Percentiles rank a stretch among this genome's conserved stretches.
Evolutionary conservation across 2,797 vertebrate species (phyloP).

Genomic region (Sebastes oblongus): DNA sequence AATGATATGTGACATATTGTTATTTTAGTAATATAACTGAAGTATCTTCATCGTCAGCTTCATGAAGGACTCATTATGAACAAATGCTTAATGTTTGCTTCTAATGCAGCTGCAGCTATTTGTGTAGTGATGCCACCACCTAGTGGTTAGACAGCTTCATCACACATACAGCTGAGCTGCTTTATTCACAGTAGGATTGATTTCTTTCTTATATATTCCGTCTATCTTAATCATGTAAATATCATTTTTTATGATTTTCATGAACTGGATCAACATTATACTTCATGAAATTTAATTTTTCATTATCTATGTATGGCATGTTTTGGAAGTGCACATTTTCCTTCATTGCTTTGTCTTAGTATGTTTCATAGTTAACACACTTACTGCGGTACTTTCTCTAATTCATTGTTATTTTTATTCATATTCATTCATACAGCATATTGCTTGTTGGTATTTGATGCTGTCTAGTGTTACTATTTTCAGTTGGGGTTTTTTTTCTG

Average conservation of each 20-base stretch:
- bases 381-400: not conserved
- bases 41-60: not conserved
- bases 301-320: not conserved
- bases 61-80: not conserved
- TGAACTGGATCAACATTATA: not conserved
- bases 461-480: not conserved
- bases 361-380: not conserved
- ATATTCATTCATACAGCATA: not conserved
- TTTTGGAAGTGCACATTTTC: not conserved
- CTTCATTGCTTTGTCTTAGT: not conserved
- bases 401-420: not conserved
- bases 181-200: not conserved
- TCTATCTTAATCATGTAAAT: not conserved
- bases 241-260: not conserved
- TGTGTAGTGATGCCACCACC: constrained; percentile 69
- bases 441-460: not conserved
- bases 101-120: constrained; percentile 31
- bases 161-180: constrained; percentile 22
- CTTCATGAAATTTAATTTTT: not conserved
- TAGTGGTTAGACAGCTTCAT: constrained; percentile 60
- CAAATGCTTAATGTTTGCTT: not conserved
- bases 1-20: not conserved
- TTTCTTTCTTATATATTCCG: not conserved
- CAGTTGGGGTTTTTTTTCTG: not conserved
- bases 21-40: not conserved